These are phyloP conservation scores for Druon quercuslanigerum DNA, from an alignment of 1,140 invertebrate species.

Conservation along the genomic window DNA sequence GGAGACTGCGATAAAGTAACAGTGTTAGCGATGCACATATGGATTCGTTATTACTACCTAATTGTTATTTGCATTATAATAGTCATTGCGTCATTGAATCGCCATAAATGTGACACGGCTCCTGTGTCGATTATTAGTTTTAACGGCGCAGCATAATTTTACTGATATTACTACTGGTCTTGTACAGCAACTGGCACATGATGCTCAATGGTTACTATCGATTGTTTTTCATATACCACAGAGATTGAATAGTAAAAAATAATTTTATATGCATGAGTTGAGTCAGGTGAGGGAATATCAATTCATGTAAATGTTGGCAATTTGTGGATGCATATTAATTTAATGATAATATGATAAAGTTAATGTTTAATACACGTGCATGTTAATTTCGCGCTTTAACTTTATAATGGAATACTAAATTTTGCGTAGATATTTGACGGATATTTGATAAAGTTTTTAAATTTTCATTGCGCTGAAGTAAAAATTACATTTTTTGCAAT, in stretches of 20 bases:
- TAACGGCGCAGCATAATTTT: slow-evolving; percentile 10
- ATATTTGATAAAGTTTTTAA: too few relatives aligned
- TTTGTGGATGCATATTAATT: not conserved
- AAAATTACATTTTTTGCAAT: too few relatives aligned
- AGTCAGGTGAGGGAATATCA: not conserved
- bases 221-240: not conserved
- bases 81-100: slow-evolving; percentile 18
- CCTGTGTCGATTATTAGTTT: slow-evolving; percentile 17
- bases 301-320: slow-evolving; percentile 3
- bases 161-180: slow-evolving; percentile 16
- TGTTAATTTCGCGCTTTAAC: not conserved
- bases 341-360: slow-evolving; percentile 9
- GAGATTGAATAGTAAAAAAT: not conserved
- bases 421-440: not conserved
- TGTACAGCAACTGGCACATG: not conserved
- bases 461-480: too few relatives aligned
- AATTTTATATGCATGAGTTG: not conserved
- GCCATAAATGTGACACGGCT: slow-evolving; percentile 14
- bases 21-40: not conserved
- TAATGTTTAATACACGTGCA: not conserved
- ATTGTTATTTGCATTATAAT: slow-evolving; percentile 23
- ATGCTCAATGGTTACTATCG: slow-evolving; percentile 15
- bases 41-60: not conserved
- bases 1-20: not conserved
- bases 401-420: not conserved